Conservation (phyloP, 2,797 vertebrate genomes). For the Danionella dracula region DNA sequence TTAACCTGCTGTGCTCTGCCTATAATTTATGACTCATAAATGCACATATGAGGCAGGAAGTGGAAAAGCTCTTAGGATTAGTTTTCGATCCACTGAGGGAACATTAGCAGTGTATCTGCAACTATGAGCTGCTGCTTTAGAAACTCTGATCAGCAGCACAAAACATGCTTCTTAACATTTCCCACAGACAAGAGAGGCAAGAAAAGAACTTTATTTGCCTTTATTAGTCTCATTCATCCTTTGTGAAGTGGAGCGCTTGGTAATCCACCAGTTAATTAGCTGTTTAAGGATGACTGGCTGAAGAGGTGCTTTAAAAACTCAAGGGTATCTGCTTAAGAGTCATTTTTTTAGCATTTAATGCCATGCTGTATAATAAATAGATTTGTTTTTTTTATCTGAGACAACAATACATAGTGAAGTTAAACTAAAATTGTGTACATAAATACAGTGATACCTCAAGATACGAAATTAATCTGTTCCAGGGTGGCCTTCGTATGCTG, state of each 20-base stretch:
- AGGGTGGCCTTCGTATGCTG: no score
- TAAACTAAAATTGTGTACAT: no score
- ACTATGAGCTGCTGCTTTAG: neutral
- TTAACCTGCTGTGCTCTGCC: slow-evolving; percentile 54
- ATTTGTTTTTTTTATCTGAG: no score
- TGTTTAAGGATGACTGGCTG: slow-evolving; percentile 31
- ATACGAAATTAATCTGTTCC: no score
- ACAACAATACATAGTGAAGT: neutral
- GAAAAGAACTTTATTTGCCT: slow-evolving; percentile 12
- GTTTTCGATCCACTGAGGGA: slow-evolving; percentile 15
- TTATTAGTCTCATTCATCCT: neutral
- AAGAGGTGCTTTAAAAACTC: slow-evolving; percentile 37
- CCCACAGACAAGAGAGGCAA: slow-evolving; percentile 27
- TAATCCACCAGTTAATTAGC: slow-evolving; percentile 38
- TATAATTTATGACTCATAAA: slow-evolving; percentile 66
- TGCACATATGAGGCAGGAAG: slow-evolving; percentile 40
- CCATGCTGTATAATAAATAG: no score
- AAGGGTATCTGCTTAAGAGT: slow-evolving; percentile 37
- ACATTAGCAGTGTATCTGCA: slow-evolving; percentile 9
- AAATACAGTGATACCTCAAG: no score
- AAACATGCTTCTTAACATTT: slow-evolving; percentile 14
- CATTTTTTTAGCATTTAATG: slow-evolving; percentile 37
- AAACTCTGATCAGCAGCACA: slow-evolving; percentile 13
- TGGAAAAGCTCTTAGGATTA: slow-evolving; percentile 31
- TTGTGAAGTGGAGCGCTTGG: neutral